phyloP scores from a whole-genome alignment of 1,140 invertebrate species.

The roundworm (Caenorhabditis elegans) region DNA sequence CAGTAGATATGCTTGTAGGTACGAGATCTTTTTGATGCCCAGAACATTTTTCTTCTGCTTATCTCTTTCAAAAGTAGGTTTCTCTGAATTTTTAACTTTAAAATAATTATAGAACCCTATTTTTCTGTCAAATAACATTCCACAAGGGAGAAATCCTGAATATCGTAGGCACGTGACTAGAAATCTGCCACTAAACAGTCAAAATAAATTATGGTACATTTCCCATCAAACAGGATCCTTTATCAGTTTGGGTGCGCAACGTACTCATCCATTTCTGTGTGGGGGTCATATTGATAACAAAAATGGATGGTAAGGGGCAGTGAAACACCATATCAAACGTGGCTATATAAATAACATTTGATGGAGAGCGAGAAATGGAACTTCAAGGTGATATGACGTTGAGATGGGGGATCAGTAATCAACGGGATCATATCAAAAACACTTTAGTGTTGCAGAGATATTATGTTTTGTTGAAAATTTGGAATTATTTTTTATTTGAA shows the following conservation, averaged over 20 bases:
- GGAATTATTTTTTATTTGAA: too few relatives aligned
- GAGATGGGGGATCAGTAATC: neutral
- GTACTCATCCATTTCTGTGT: neutral
- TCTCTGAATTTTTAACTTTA: too few relatives aligned
- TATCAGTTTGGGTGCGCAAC: neutral
- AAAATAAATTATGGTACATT: too few relatives aligned
- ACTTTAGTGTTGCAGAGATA: neutral
- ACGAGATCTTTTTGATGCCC: too few relatives aligned
- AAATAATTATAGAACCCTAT: too few relatives aligned
- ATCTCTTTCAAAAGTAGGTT: too few relatives aligned
- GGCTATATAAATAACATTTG: neutral
- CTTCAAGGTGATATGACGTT: neutral
- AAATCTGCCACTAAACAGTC: too few relatives aligned
- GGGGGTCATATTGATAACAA: neutral
- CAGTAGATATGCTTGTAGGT: too few relatives aligned
- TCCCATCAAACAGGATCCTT: neutral
- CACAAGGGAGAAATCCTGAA: too few relatives aligned
- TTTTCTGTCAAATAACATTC: too few relatives aligned
- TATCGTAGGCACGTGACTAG: too few relatives aligned
- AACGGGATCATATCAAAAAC: constrained; percentile 7
- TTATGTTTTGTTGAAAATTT: neutral
- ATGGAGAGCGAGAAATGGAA: neutral
- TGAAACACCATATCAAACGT: neutral
- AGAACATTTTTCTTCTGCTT: too few relatives aligned
- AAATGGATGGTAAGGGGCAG: neutral